phyloP scores from a whole-genome alignment of 2,888 invertebrate genomes.

The Diachrysia chrysitis region DNA sequence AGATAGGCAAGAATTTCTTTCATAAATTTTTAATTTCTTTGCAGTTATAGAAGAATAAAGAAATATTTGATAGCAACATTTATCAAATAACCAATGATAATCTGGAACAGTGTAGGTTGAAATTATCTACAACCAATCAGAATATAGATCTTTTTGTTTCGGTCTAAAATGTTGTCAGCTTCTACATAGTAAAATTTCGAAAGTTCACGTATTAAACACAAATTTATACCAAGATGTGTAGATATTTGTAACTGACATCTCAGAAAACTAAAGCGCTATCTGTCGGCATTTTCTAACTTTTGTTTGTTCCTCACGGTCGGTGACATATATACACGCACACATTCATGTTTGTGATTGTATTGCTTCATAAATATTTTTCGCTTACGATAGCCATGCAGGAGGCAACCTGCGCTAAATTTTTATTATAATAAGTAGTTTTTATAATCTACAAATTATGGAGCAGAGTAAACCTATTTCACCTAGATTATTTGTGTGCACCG shows the following conservation, averaged over 20 bases:
- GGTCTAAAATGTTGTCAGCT: conserved; percentile 18
- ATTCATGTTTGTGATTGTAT: conserved; percentile 83
- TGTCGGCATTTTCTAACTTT: conserved; percentile 63
- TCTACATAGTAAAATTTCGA: not conserved
- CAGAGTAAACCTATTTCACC: conserved; percentile 90
- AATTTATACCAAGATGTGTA: conserved; percentile 34
- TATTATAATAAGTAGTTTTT: conserved; percentile 88
- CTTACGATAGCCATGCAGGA: conserved; percentile 90
- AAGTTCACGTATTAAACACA: not conserved
- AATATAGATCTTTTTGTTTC: not conserved
- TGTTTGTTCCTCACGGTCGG: conserved; percentile 60
- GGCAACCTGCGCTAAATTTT: conserved; percentile 89
- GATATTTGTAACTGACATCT: conserved; percentile 29
- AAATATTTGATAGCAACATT: conserved; percentile 16
- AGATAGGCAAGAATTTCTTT: not conserved
- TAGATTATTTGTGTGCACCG: conserved; percentile 94
- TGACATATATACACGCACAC: conserved; percentile 77
- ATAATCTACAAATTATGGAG: conserved; percentile 88
- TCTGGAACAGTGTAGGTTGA: not conserved
- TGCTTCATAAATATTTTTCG: conserved; percentile 89
- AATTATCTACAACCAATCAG: conserved; percentile 27
- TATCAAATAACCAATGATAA: conserved; percentile 17
- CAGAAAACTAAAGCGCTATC: conserved; percentile 63
- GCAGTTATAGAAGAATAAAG: conserved; percentile 12
- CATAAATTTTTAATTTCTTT: not conserved